Evolutionary conservation across 2,888 invertebrate genomes (phyloP).

Genomic region (Catotricha subobsoleta): DNA sequence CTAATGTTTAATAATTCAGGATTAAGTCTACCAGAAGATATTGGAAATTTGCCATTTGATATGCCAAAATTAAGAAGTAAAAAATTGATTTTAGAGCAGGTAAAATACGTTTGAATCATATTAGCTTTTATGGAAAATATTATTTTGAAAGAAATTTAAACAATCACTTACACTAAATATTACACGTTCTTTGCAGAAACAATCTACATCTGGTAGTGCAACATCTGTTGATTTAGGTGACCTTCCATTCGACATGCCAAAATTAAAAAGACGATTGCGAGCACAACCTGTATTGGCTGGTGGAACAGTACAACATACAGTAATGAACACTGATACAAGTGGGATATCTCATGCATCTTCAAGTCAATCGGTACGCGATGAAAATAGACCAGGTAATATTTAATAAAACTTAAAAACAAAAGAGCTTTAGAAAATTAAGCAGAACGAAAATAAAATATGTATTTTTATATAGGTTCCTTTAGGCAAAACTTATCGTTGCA

Average conservation of each 20-base stretch:
- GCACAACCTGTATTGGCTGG: not conserved
- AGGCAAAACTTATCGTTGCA: conserved; percentile 1
- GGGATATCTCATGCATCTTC: conserved; percentile 65
- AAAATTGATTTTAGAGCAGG: conserved; percentile 45
- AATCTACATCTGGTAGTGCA: conserved; percentile 51
- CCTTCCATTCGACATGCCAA: conserved; percentile 84
- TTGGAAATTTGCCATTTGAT: conserved; percentile 69
- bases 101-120: conserved; percentile 9
- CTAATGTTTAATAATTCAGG: conserved; percentile 21
- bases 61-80: conserved; percentile 71
- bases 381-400: conserved; percentile 41
- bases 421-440: too few species aligned
- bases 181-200: conserved; percentile 17
- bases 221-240: conserved; percentile 62
- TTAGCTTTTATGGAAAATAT: not conserved
- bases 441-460: not conserved
- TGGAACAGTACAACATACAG: not conserved
- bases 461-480: not conserved
- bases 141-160: not conserved
- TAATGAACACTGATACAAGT: conserved; percentile 43
- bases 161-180: not conserved
- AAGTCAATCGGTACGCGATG: conserved; percentile 60
- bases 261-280: conserved; percentile 56
- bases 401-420: not conserved
- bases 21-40: conserved; percentile 42